Conservation (phyloP, 2,888 invertebrate genomes). For the Tenthredo notha region DNA sequence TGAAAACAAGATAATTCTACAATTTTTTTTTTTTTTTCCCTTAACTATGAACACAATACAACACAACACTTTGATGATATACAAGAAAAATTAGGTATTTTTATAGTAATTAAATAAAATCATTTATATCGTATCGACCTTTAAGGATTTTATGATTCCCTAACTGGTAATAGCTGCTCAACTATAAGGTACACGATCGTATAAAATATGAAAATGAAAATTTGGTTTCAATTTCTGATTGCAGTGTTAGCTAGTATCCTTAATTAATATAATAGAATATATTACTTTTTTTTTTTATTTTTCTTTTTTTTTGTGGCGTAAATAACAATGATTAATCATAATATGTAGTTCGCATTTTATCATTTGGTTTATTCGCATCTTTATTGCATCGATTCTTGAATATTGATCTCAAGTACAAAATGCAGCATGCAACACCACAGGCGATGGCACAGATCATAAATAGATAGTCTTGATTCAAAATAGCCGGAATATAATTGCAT, state of each 20-base stretch:
- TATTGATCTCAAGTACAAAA: conserved; percentile 14
- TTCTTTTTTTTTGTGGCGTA: not conserved
- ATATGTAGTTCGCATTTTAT: conserved; percentile 25
- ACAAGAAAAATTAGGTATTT: not conserved
- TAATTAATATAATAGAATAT: conserved; percentile 32
- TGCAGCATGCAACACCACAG: conserved; percentile 18
- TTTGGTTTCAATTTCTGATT: conserved; percentile 19
- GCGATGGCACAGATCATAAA: conserved; percentile 35
- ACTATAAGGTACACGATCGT: not conserved
- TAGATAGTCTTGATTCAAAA: not conserved
- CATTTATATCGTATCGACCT: not conserved
- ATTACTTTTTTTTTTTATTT: not conserved
- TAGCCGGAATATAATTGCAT: not conserved
- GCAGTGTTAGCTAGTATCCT: not conserved
- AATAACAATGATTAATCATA: conserved; percentile 30
- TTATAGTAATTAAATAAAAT: not conserved
- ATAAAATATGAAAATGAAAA: conserved; percentile 1
- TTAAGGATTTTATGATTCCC: not conserved
- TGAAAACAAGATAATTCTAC: conserved; percentile 31
- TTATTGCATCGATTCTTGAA: conserved; percentile 11
- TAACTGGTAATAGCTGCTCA: not conserved
- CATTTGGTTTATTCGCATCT: conserved; percentile 42
- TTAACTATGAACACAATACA: conserved; percentile 37
- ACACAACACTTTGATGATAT: conserved; percentile 14
- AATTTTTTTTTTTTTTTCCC: not conserved